Base-by-base conservation (phyloP, 2,888 invertebrate genomes). In the Odontocolon sp. region DNA sequence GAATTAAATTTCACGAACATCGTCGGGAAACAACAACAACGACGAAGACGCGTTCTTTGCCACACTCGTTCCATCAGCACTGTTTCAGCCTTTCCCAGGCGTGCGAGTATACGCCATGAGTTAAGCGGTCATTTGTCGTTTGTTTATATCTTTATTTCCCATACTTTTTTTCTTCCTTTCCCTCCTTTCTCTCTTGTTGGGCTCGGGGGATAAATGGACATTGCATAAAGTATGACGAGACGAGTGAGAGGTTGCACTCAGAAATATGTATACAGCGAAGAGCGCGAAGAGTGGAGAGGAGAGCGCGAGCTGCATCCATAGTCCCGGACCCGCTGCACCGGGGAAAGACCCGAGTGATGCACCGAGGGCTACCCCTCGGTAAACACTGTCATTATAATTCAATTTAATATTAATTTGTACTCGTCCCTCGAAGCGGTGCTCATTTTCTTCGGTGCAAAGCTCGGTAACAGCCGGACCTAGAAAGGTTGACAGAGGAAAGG, bases 331-430 rank as follows among this genome's bases (percentile, higher is more conserved):
- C 45, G 40, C 54, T 52, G 26, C 42, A 28, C 64, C 52, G 21
- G 45, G 59, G 45, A 64, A 67, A 69, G 68, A 56, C 63, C 47
- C 23, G 50, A 69, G 72, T 42, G 77, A 77, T 78, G 77, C 66
- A 73, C 80, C 69, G 45, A 67, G 75, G 64, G 78, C 63, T 78
- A 73, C 72, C 79, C 82, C 80, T 83, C 78, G 79, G 80, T 83
- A 83, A 85, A 84, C 83, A 83, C 85, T 82, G 85, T 84, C 84
- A 85, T 85, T 85, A 85, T 84, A 84, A 85, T 85, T 85, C 85
- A 85, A 85, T 85, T 85, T 84, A 82, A 84, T 85, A 85, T 83
- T 85, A 85, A 85, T 85, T 83, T 84, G 83, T 83, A 81, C 77
- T 81, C 80, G 79, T 82, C 79, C 81, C 72, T 59, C 64, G 64